These are phyloP conservation scores for Neosilurus mollespiculum DNA, from an alignment of 2,797 vertebrate genomes.

Conservation along the genomic window DNA sequence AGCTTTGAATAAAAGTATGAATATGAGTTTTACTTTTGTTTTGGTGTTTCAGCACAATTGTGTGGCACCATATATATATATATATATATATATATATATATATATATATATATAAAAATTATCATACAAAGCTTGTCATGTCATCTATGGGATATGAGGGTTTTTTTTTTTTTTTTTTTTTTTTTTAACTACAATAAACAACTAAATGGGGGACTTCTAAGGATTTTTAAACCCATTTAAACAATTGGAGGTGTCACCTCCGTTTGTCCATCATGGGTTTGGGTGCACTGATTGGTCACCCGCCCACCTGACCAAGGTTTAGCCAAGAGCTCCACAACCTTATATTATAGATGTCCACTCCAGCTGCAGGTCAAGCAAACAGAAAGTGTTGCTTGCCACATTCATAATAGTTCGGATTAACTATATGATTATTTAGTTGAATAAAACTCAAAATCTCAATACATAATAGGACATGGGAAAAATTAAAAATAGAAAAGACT, in stretches of 20 bases:
- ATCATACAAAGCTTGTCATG: conserved; percentile 30
- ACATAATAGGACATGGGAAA: conserved; percentile 27
- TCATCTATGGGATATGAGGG: conserved; percentile 50
- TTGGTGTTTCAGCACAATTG: background rate
- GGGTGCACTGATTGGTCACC: conserved; percentile 48
- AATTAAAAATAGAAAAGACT: conserved; percentile 34
- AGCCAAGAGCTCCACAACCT: conserved; percentile 50
- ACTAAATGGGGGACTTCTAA: conserved; percentile 5
- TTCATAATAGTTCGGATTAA: conserved; percentile 23
- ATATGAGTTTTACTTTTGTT: background rate
- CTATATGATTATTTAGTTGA: conserved; percentile 15
- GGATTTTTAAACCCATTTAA: conserved; percentile 56
- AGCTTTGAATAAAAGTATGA: background rate
- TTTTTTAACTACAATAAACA: conserved; percentile 2
- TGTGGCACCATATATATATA: background rate
- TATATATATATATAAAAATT: background rate
- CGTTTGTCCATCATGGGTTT: conserved; percentile 54
- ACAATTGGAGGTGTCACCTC: conserved; percentile 40
- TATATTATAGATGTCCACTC: conserved; percentile 47
- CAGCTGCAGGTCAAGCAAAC: conserved; percentile 56
- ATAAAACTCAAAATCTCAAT: conserved; percentile 33
- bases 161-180: background rate
- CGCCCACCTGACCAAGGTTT: conserved; percentile 49
- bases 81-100: too few relatives aligned
- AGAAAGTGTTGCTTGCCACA: conserved; percentile 48